Base-by-base conservation (phyloP, 1,140 invertebrate species). In the Stratiolaelaps scimitus region DNA sequence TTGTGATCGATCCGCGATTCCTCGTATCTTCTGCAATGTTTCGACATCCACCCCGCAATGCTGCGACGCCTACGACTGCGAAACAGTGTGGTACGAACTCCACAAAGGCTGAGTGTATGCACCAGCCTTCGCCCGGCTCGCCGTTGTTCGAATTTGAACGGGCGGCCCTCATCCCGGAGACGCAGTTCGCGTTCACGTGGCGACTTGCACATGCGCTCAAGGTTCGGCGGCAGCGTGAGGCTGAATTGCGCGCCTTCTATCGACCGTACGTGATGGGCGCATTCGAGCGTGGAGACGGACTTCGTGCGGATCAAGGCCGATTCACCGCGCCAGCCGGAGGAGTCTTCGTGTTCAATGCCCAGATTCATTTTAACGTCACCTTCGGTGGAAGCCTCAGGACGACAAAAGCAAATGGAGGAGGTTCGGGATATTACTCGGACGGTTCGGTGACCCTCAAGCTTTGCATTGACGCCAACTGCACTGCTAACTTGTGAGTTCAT, bases 101-200 rank as follows among this genome's bases (percentile, higher is more conserved):
- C 26, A 60, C 53, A 23, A 60, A 1, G 53, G 17, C 53, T 23
- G 53, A 60, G 26, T 60, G 53, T 60, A 34, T 26, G 26, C 17
- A 60, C 26, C 26, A 60, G 23, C 34, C 34, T 4, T 4, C 10
- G 10, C 5, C 10, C 4, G 53, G 53, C 15, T 34, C 26, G 26
- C 53, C 53, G 15, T 34, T 60, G 53, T 34, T 60, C 23, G 53
- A 60, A 26, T 29, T 60, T 60, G 53, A 60, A 34, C 26, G 53
- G 23, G 53, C 53, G 15, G 53, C 23, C 26, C 53, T 60, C 2
- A 26, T 60, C 23, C 53, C 53, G 34, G 53, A 60, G 34, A 60
- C 53, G 23, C 34, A 60, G 26, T 60, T 23, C 17, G 53, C 15
- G 26, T 60, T 60, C 53, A 60, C 53, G 15, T 60, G 53, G 53